Evolutionary conservation across 1,140 invertebrate species (phyloP), one percentile per base, ranked within the genome.

Genomic region (Musca vetustissima): DNA sequence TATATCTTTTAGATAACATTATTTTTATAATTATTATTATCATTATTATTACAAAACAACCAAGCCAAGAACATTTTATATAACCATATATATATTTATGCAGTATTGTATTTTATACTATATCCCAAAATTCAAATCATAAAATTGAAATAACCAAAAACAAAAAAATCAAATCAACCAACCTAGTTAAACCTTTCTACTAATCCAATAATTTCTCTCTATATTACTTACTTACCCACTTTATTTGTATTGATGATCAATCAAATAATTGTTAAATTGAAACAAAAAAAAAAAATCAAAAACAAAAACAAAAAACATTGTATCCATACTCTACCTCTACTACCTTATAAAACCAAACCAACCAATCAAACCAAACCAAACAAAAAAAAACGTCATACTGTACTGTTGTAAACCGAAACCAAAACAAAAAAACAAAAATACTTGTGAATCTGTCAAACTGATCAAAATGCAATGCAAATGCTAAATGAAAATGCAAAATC

Each of bases 401-500:
- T 19, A 21, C 17, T 21, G 17, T 19, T 21, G 50, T 21, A n/a
- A 59, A 59, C 1, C 55, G 2, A 59, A 59, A 28, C 4, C 24
- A 59, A 25, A 59, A 59, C 28, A 4, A 24, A 55, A n/a, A n/a
- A 55, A 32, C 28, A 55, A 55, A 59, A 59, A 59, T 32, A 59
- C 15, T 59, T 28, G 25, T 59, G 28, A 59, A 59, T 59, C 21
- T 52, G 49, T 52, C 55, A 28, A 59, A 59, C 17, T 19, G 21
- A 52, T 52, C n/a, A 52, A 52, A 52, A 19, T 52, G 17, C 52
- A 52, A 19, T 52, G 17, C 52, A 15, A 53, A 22, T 53, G 24
- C 52, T 22, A 61, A 28, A 61, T 28, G 57, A 61, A 36, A 61
- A 61, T 36, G 24, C 19, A 61, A 61, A 61, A 61, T 61, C 57